These are phyloP conservation scores for Dynastes hyllus DNA, from an alignment of 2,888 invertebrate genomes.

Conservation along the genomic window DNA sequence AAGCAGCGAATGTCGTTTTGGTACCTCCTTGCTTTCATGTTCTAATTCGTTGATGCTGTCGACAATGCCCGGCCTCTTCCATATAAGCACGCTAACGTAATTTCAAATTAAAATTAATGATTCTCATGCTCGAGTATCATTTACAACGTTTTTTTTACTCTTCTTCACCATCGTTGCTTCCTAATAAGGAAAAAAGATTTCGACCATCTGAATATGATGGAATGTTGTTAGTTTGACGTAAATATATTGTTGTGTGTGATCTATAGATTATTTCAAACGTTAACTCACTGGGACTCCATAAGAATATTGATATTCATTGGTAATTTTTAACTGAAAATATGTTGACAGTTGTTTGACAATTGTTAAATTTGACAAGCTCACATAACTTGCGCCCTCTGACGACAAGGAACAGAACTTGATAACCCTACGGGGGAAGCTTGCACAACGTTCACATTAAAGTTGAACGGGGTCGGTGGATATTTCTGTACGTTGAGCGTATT, in stretches of 20 bases:
- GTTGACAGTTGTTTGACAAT: no score
- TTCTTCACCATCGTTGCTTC: neutral
- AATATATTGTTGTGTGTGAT: neutral
- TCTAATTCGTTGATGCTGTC: constrained; percentile 13
- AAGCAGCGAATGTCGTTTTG: constrained; percentile 3
- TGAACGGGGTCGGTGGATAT: no score
- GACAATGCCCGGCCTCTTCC: constrained; percentile 22
- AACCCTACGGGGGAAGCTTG: no score
- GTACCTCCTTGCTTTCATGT: neutral
- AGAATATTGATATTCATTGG: no score
- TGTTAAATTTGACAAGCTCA: no score
- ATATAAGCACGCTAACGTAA: constrained; percentile 35
- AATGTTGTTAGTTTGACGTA: neutral
- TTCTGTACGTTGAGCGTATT: no score
- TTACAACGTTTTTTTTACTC: constrained; percentile 21
- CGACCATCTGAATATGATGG: neutral
- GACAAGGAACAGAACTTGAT: no score
- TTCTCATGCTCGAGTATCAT: constrained; percentile 25
- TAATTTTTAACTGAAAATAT: no score
- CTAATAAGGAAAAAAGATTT: constrained; percentile 16
- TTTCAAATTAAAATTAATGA: constrained; percentile 41
- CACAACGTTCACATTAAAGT: no score
- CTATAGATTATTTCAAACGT: no score
- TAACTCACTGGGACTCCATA: no score
- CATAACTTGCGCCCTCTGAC: no score